A percentile compares a stretch with the other conserved stretches of the same genome.
These are phyloP conservation scores for Eumacrocentrus americanus DNA, from an alignment of 2,888 invertebrate species.

Conservation along the genomic window DNA sequence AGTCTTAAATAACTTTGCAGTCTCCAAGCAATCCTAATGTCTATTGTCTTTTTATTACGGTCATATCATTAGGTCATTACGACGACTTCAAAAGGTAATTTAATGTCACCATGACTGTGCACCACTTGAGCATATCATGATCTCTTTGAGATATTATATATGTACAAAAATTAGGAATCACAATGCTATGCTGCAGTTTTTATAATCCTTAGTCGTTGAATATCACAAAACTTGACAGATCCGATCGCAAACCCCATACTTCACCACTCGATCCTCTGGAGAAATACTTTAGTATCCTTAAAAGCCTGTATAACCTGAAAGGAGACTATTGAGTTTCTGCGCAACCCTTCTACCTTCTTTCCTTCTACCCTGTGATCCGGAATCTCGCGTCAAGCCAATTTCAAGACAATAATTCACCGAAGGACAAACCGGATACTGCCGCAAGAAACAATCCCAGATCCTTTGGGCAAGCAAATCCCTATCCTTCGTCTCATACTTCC, in stretches of 20 bases:
- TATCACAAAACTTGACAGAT: neutral
- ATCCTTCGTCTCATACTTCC: constrained; percentile 1
- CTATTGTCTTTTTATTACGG: too few relatives aligned
- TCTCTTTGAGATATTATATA: too few relatives aligned
- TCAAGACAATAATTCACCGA: constrained; percentile 30
- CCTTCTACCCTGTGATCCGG: constrained; percentile 11
- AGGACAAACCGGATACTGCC: constrained; percentile 23
- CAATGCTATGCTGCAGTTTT: too few relatives aligned
- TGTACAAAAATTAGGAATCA: too few relatives aligned
- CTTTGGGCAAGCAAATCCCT: constrained; percentile 17
- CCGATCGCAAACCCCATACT: neutral
- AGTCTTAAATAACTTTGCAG: constrained; percentile 24
- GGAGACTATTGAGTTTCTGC: constrained; percentile 19
- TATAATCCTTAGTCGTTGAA: neutral
- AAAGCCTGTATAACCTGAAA: constrained; percentile 11
- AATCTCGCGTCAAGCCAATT: constrained; percentile 31
- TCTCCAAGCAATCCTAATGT: too few relatives aligned
- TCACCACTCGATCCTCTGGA: constrained; percentile 7
- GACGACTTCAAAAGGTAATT: too few relatives aligned
- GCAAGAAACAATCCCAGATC: constrained; percentile 27
- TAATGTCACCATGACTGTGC: too few relatives aligned
- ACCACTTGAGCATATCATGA: too few relatives aligned
- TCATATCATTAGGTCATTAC: too few relatives aligned
- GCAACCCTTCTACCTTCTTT: constrained; percentile 9
- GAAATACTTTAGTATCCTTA: constrained; percentile 18